Conservation (phyloP, 2,113 vertebrate genomes). For the Cinclus cinclus region DNA sequence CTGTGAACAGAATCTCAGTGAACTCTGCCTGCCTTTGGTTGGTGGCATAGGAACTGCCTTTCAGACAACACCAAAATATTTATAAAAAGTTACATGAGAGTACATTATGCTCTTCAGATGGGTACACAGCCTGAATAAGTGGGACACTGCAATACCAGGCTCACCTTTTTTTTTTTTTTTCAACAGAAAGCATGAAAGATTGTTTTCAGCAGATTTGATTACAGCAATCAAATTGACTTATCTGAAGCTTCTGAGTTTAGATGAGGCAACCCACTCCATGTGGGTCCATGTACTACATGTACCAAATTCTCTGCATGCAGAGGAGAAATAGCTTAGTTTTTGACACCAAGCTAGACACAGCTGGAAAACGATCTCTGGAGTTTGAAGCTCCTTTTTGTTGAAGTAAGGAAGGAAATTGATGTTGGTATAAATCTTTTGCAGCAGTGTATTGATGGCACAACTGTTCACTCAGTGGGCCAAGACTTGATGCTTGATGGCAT, state of each 20-base stretch:
- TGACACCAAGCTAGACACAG: background rate
- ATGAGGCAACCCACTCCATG: background rate
- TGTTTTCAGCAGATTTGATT: background rate
- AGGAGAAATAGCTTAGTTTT: background rate
- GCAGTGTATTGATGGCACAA: background rate
- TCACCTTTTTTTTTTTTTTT: background rate
- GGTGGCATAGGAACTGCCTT: background rate
- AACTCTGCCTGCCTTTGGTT: background rate
- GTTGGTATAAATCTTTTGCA: background rate
- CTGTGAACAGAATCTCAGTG: background rate
- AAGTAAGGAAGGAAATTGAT: background rate
- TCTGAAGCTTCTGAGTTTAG: background rate
- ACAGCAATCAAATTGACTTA: background rate
- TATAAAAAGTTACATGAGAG: background rate
- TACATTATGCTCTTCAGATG: background rate
- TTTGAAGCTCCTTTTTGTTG: background rate
- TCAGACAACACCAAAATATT: background rate
- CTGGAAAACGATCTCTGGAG: background rate
- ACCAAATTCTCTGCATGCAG: background rate
- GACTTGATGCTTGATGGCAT: background rate
- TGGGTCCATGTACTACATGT: no score
- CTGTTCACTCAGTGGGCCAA: background rate
- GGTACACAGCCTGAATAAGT: background rate
- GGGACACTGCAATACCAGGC: background rate
- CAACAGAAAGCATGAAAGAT: rapidly evolving